Evolutionary conservation across 2,797 vertebrate species (phyloP).

Genomic region (Peromyscus melanophrys): DNA sequence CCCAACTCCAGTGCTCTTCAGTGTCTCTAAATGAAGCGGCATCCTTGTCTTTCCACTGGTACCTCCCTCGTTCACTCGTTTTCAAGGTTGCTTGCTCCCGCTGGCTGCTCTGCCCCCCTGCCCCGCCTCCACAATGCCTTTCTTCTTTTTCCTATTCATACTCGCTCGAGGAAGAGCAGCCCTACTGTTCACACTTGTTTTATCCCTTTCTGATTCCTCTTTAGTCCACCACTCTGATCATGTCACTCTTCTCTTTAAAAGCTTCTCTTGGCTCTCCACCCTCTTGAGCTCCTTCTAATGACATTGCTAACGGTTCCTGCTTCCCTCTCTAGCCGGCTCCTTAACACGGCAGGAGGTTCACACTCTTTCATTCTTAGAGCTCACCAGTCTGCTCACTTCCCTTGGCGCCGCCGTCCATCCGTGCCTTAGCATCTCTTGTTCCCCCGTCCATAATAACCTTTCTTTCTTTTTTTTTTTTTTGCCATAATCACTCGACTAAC

Average conservation of each 20-base stretch:
- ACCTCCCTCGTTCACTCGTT: not conserved
- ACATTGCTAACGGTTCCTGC: not conserved
- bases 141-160: conserved; percentile 32
- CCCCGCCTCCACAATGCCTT: not conserved
- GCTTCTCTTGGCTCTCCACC: not conserved
- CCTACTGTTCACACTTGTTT: not conserved
- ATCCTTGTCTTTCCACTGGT: not conserved
- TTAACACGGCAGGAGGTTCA: not conserved
- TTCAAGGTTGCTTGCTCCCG: not conserved
- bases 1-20: not conserved
- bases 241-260: conserved; percentile 31
- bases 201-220: not conserved
- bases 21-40: not conserved
- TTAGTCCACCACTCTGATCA: not conserved
- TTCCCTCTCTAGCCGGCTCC: not conserved
- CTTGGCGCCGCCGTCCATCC: not conserved
- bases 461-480: not conserved
- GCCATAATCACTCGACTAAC: not conserved
- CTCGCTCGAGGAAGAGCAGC: not conserved
- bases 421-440: conserved; percentile 45
- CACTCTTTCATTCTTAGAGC: not conserved
- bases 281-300: not conserved
- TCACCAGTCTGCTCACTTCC: not conserved
- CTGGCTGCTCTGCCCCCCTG: not conserved
- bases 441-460: not conserved